These are phyloP conservation scores for Caloenas nicobarica DNA, from an alignment of 2,113 vertebrate species.

Conservation along the genomic window DNA sequence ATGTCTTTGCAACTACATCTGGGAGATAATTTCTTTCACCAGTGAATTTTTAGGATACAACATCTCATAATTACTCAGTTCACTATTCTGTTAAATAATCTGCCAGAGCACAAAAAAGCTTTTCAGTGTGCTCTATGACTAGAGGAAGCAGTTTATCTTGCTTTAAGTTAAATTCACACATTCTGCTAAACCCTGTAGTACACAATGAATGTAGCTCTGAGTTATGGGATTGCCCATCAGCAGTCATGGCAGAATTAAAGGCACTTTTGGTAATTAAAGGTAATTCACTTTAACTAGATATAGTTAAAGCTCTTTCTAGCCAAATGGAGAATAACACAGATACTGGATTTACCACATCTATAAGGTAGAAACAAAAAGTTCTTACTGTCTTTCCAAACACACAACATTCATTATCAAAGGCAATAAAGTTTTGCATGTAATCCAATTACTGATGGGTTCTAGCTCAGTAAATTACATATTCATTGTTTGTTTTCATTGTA, in stretches of 20 bases:
- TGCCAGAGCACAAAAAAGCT: not conserved
- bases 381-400: not conserved
- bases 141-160: not conserved
- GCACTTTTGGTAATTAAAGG: constrained; percentile 28
- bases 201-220: not conserved
- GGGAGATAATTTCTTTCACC: not conserved
- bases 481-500: not conserved
- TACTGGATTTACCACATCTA: not conserved
- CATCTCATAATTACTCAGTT: not conserved
- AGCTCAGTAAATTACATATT: not conserved
- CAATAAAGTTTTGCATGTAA: not conserved
- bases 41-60: not conserved
- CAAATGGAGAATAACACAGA: not conserved
- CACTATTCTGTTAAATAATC: not conserved
- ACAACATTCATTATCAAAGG: not conserved
- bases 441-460: not conserved
- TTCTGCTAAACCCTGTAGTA: not conserved
- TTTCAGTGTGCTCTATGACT: not conserved
- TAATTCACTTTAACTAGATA: not conserved
- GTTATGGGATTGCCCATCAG: not conserved
- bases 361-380: not conserved
- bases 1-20: not conserved
- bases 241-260: not conserved
- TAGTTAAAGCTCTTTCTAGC: not conserved
- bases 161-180: not conserved